Base-by-base conservation (phyloP, 2,888 invertebrate genomes). In the Gymnoscelis rufifasciata region DNA sequence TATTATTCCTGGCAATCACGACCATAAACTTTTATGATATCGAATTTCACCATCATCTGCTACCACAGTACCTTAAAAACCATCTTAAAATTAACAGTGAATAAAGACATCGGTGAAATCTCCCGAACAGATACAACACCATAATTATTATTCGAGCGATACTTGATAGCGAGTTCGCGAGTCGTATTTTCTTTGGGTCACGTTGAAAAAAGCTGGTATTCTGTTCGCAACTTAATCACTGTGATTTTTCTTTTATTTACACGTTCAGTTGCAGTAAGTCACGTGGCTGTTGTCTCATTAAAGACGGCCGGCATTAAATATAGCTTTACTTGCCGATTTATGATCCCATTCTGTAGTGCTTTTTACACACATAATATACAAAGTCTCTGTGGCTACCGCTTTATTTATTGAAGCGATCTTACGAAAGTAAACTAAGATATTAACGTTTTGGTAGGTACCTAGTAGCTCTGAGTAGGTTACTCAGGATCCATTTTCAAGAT, bases 21-120 rank as follows among this genome's bases (percentile, higher is more conserved):
- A 46, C 28, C 35, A 37, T 47, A 39, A 42, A 43, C 15, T 27
- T 44, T 43, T 41, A 51, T 49, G 46, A 51, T 19, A 19, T 49
- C 26, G 11, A 47, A 43, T 19, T 19, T 19, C 19, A 19, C 2
- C 19, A 47, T 51, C 43, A 39, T 31, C 51, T 42, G 27, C 40
- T 38, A 38, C 24, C 38, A n/a, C n/a, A 19, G 19, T 2, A 19
- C 19, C 19, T 3, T 19, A 31, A 51, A 42, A 39, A 47, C 35
- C 38, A 30, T 51, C 47, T 51, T 49, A 52, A 52, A 70, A 60
- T 54, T 51, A 66, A 68, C 68, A 71, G 48, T 64, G 69, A 73
- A 78, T 79, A 78, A 77, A 79, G 78, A 75, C 74, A 78, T 80
- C 76, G 65, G 60, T 64, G 59, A 74, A 78, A 76, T 78, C 78